Evolutionary conservation across 2,113 vertebrate genomes (phyloP).

Genomic region (Ammospiza caudacuta): DNA sequence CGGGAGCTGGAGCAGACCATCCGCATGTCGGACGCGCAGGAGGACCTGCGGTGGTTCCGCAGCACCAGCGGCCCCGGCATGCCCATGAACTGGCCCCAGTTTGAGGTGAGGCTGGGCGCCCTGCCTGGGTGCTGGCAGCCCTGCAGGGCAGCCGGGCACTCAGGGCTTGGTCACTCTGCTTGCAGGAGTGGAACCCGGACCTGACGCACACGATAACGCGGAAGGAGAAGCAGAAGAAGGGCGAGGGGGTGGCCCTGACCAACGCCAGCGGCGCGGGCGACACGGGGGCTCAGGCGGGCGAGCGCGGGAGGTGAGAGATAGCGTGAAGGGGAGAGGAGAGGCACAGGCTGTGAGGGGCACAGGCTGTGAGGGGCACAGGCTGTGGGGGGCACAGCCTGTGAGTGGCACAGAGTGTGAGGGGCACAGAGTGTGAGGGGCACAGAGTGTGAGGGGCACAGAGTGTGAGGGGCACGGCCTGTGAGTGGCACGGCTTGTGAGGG

Average conservation of each 20-base stretch:
- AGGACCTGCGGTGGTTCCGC: slow-evolving; percentile 98
- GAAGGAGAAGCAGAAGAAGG: slow-evolving; percentile 94
- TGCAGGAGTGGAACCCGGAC: slow-evolving; percentile 95
- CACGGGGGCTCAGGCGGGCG: slow-evolving; percentile 84
- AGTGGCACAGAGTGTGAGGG: too few relatives aligned
- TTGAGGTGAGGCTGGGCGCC: slow-evolving; percentile 83
- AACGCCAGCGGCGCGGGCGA: slow-evolving; percentile 83
- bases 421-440: too few relatives aligned
- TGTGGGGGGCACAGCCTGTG: too few relatives aligned
- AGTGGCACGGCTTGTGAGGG: too few relatives aligned
- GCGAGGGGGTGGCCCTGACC: slow-evolving; percentile 83
- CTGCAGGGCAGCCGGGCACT: fast-evolving
- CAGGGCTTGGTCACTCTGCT: not conserved
- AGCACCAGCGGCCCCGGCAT: slow-evolving; percentile 92
- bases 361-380: too few relatives aligned
- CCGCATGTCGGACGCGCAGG: slow-evolving; percentile 88
- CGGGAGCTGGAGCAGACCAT: slow-evolving; percentile 94
- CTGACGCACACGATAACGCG: slow-evolving; percentile 85
- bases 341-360: too few relatives aligned
- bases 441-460: too few relatives aligned
- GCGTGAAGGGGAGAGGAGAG: fast-evolving
- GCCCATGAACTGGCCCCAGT: slow-evolving; percentile 98
- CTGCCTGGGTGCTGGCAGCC: not conserved
- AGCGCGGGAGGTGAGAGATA: slow-evolving; percentile 87
- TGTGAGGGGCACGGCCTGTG: too few relatives aligned